Evolutionary conservation across 2,888 invertebrate species (phyloP), one percentile per base, ranked within the genome.

Genomic region (Drosophila neonasuta): DNA sequence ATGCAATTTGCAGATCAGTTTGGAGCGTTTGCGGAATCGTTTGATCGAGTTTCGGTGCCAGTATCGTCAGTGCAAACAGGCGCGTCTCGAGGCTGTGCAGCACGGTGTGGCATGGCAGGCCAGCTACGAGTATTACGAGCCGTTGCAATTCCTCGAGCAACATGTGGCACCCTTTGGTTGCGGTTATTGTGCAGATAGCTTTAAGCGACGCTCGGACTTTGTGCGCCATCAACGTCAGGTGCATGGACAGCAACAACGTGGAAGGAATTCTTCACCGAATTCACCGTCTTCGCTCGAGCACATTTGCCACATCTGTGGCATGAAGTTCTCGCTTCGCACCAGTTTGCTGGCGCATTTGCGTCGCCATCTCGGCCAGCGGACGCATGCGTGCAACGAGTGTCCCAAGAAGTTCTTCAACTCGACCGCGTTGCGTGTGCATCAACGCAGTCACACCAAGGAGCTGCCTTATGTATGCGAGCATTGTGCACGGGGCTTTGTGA

Each of bases 381-480:
- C 81, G 9, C 82, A 85, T 48, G 67, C 58, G 3, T 89, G 89
- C 67, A 57, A 45, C 29, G 72, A 79, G 4, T 89, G 89, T 30
- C 83, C 88, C 15, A 89, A 89, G 57, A 86, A 73, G 58, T 89
- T 89, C 70, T 89, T 86, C 61, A 87, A 85, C 29, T 77, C 87
- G 0, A 82, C 88, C 4, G 50, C 89, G 0, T 30, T 89, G 55
- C 86, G 83, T 1, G 83, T 89, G 0, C 89, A 89, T 44, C 82
- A 84, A 48, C 80, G 89, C 11, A 86, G 79, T 3, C 89, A 89
- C 50, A 89, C 89, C 56, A 89, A 89, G 64, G 88, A 88, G 41
- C 74, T 80, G 65, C 89, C 89, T 5, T 88, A 87, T 30, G 87
- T 89, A 0, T 90, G 90, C 11, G 90, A 89, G 44, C 81, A 85